Evolutionary conservation across 2,888 invertebrate species (phyloP).

Genomic region (Mayetiola destructor): DNA sequence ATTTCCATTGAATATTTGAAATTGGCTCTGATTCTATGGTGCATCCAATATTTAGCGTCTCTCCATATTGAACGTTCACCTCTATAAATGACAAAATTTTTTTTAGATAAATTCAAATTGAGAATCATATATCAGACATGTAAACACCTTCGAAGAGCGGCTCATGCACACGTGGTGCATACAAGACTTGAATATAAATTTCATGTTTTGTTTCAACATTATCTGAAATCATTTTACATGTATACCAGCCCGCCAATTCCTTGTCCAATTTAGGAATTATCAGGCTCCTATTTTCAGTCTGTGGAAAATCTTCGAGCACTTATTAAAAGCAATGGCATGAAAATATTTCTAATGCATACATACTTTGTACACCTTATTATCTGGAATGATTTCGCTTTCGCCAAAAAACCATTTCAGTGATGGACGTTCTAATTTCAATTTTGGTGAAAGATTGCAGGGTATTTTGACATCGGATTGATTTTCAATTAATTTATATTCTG

Average conservation of each 20-base stretch:
- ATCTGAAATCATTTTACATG: background rate
- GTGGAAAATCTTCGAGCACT: too few species aligned
- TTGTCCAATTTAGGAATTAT: too few species aligned
- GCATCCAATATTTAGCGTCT: background rate
- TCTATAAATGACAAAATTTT: background rate
- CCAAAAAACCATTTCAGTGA: background rate
- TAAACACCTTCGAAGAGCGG: background rate
- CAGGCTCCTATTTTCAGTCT: too few species aligned
- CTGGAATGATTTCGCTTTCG: background rate
- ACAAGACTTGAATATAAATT: background rate
- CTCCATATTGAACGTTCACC: background rate
- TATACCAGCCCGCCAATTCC: too few species aligned
- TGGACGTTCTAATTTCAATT: background rate
- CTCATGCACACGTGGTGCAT: background rate
- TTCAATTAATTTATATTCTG: background rate
- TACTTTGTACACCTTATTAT: background rate
- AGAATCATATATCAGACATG: background rate
- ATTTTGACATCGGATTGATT: background rate
- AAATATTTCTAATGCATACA: background rate
- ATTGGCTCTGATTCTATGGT: background rate
- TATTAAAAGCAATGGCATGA: too few species aligned
- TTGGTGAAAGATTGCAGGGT: background rate
- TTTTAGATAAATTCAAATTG: background rate
- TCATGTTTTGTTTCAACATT: background rate
- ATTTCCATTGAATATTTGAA: background rate